These are phyloP conservation scores for Grammomys dolichurus DNA, from an alignment of 2,113 vertebrate genomes.

Conservation along the genomic window DNA sequence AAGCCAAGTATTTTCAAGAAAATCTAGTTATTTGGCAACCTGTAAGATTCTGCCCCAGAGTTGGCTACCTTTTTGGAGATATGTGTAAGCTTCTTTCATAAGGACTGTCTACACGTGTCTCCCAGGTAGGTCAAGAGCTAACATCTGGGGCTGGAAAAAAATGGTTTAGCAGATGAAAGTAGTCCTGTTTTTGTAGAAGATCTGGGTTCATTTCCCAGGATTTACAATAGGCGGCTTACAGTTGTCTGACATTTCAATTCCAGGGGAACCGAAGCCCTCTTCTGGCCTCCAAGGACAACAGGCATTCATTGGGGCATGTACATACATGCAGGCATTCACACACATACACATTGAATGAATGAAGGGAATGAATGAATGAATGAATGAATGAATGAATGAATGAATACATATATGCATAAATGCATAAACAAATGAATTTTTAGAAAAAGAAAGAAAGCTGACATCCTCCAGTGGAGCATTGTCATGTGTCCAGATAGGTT, in stretches of 20 bases:
- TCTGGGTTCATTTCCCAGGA: not conserved
- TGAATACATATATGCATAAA: not conserved
- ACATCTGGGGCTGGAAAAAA: not conserved
- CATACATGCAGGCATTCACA: not conserved
- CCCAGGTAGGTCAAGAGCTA: not conserved
- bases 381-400: not conserved
- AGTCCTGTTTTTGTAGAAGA: not conserved
- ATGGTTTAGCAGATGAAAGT: not conserved
- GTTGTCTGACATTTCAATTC: not conserved
- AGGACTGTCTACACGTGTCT: not conserved
- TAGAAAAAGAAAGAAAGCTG: not conserved
- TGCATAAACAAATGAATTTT: not conserved
- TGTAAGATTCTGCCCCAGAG: not conserved
- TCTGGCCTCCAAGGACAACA: not conserved
- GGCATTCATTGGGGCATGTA: not conserved
- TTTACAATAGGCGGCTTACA: not conserved
- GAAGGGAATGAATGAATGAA: not conserved
- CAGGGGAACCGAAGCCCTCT: not conserved
- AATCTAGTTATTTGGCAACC: constrained; percentile 33
- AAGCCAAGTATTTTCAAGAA: constrained; percentile 40
- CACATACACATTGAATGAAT: not conserved
- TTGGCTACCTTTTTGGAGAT: not conserved
- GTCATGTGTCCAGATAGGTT: not conserved
- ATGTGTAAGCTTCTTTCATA: constrained; percentile 31
- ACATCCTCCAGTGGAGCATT: not conserved